These are phyloP conservation scores for Pseudochromis fuscus DNA, from an alignment of 2,797 vertebrate genomes.

Conservation along the genomic window DNA sequence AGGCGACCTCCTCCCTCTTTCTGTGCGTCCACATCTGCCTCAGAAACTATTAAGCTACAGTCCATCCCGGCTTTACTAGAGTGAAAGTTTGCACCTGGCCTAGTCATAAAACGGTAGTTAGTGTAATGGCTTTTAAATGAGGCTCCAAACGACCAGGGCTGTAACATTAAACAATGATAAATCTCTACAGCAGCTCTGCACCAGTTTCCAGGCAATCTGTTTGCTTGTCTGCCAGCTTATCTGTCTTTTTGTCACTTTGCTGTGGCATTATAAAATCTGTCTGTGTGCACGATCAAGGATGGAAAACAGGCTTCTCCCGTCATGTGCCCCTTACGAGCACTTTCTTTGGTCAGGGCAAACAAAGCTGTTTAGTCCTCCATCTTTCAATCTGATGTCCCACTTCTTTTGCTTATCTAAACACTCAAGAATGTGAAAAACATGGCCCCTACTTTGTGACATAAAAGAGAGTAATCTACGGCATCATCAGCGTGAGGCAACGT, in stretches of 20 bases:
- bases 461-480: not conserved
- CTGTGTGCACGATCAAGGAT: conserved; percentile 8
- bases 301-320: conserved; percentile 1
- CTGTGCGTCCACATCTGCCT: conserved; percentile 12
- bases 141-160: conserved; percentile 44
- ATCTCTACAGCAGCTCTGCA: conserved; percentile 38
- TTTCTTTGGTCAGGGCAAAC: conserved; percentile 8
- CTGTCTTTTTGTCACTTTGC: not conserved
- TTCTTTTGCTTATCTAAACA: conserved; percentile 45
- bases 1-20: conserved; percentile 22
- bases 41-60: conserved; percentile 31
- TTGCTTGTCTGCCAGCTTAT: conserved; percentile 18
- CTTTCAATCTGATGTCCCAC: conserved; percentile 39
- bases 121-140: conserved; percentile 69
- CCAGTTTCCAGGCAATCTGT: conserved; percentile 26
- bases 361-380: conserved; percentile 24
- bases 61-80: conserved; percentile 40
- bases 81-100: conserved; percentile 70
- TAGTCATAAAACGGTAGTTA: conserved; percentile 67
- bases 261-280: conserved; percentile 21
- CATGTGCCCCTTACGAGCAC: not conserved
- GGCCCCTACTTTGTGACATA: conserved; percentile 4
- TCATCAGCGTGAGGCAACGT: conserved; percentile 9
- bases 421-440: conserved; percentile 5
- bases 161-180: conserved; percentile 56